phyloP scores from a whole-genome alignment of 2,888 invertebrate genomes.

The Erebia aethiops region DNA sequence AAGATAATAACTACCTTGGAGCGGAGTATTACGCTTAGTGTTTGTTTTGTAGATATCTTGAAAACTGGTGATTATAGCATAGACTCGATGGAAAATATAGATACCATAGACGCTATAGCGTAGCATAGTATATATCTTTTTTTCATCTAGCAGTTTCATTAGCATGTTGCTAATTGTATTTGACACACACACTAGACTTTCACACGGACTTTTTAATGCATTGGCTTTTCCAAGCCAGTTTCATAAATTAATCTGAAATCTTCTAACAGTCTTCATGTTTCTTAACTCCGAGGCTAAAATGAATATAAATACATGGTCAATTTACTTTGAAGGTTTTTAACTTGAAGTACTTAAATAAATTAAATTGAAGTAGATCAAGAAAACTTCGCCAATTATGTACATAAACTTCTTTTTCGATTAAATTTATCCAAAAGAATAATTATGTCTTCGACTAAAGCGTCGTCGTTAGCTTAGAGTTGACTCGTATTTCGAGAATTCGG shows the following conservation, averaged over 20 bases:
- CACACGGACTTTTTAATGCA: no score
- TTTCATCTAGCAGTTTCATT: no score
- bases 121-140: no score
- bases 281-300: background rate
- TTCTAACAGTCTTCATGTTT: background rate
- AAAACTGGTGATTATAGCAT: conserved; percentile 61
- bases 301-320: background rate
- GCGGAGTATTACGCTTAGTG: conserved; percentile 60
- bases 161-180: no score
- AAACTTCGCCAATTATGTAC: background rate
- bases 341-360: background rate
- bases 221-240: no score
- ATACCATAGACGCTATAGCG: background rate
- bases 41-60: conserved; percentile 65
- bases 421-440: no score
- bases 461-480: no score
- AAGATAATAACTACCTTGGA: conserved; percentile 50
- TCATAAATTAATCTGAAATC: no score
- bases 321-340: background rate
- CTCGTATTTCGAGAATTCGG: no score
- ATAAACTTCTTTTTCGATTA: background rate
- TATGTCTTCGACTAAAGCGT: no score
- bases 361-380: background rate
- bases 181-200: no score
- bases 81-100: background rate